A percentile compares a stretch with the other conserved stretches of the same genome.
phyloP scores from a whole-genome alignment of 2,797 vertebrate genomes.

The Gallinago stenura region DNA sequence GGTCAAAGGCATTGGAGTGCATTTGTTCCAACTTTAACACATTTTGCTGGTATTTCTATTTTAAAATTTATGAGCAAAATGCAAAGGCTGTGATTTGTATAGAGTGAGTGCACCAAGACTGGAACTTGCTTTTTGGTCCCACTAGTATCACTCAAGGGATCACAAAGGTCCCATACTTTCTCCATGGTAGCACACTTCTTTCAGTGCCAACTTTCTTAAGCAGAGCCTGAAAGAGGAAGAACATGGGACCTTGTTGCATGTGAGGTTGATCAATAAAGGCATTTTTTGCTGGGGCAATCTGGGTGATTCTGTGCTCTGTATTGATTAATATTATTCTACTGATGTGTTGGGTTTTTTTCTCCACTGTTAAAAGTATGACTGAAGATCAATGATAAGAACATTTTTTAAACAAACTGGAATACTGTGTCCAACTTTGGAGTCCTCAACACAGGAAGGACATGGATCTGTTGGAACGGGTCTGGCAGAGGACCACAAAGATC shows the following conservation, averaged over 20 bases:
- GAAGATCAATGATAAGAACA: background rate
- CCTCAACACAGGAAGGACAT: too few relatives aligned
- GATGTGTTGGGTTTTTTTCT: background rate
- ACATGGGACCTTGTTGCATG: accelerated
- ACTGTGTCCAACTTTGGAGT: too few relatives aligned
- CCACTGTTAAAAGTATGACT: background rate
- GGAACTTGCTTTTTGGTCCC: background rate
- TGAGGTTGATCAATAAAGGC: background rate
- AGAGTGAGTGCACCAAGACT: background rate
- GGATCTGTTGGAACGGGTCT: too few relatives aligned
- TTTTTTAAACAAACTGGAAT: background rate
- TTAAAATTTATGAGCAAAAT: background rate
- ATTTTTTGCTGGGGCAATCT: background rate
- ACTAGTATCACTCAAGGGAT: background rate
- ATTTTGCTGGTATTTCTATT: background rate
- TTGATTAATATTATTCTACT: background rate
- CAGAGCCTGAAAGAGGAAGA: background rate
- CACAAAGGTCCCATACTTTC: background rate
- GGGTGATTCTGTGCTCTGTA: background rate
- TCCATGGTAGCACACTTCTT: background rate
- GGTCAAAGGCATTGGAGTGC: background rate
- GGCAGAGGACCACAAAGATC: too few relatives aligned
- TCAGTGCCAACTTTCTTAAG: background rate
- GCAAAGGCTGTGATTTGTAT: background rate
- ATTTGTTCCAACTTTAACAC: background rate